These are phyloP conservation scores for Scaptomyza polygonia DNA, from an alignment of 2,888 invertebrate genomes.

Conservation along the genomic window DNA sequence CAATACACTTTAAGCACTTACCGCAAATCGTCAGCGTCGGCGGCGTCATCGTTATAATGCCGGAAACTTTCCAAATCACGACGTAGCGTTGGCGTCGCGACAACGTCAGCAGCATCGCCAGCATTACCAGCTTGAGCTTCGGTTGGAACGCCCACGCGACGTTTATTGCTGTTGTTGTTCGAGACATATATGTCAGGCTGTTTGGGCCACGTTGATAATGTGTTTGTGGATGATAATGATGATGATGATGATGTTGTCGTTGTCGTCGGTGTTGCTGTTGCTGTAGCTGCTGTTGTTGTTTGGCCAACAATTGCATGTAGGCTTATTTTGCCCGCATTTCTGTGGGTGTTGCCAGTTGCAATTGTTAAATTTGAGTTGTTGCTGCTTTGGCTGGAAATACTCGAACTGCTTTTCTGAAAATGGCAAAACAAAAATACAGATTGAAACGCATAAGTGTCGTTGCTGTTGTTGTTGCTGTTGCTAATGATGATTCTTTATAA, in stretches of 20 bases:
- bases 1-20: constrained; percentile 60
- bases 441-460: constrained; percentile 32
- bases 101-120: constrained; percentile 60
- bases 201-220: constrained; percentile 71
- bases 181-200: constrained; percentile 82
- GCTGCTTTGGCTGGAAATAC: constrained; percentile 82
- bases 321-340: constrained; percentile 81
- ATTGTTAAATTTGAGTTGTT: constrained; percentile 79
- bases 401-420: constrained; percentile 83
- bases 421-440: constrained; percentile 57
- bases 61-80: constrained; percentile 84
- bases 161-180: constrained; percentile 61
- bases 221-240: constrained; percentile 48
- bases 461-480: constrained; percentile 11
- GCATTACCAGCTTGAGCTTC: constrained; percentile 43
- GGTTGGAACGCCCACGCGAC: constrained; percentile 75
- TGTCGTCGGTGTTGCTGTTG: constrained; percentile 59
- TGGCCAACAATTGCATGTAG: constrained; percentile 83
- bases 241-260: constrained; percentile 59
- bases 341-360: constrained; percentile 80
- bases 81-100: constrained; percentile 74
- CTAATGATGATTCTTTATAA: neutral
- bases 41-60: constrained; percentile 74
- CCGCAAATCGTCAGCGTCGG: constrained; percentile 77
- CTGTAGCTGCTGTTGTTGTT: constrained; percentile 44